Conservation (phyloP, 2,888 invertebrate genomes). For the Itoplectis maculator region DNA sequence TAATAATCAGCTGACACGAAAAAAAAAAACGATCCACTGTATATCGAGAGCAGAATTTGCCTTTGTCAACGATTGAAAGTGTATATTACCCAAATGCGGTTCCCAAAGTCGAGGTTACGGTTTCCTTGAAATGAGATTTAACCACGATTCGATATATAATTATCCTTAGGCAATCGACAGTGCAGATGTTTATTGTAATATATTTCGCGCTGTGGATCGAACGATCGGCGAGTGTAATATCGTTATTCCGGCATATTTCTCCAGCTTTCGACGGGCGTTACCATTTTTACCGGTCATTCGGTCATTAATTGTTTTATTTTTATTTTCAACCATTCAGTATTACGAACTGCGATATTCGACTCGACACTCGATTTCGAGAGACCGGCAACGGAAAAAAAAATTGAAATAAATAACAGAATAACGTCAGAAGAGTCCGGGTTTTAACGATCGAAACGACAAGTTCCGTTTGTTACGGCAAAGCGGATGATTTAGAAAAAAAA, state of each 20-base stretch:
- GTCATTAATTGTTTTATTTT: too few species aligned
- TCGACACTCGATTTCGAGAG: slow-evolving; percentile 47
- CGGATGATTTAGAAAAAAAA: slow-evolving; percentile 41
- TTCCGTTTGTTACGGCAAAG: slow-evolving; percentile 49
- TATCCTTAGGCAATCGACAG: slow-evolving; percentile 33
- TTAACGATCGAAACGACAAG: slow-evolving; percentile 44
- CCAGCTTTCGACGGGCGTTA: slow-evolving; percentile 17
- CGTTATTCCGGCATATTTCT: slow-evolving; percentile 29
- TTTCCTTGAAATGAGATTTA: slow-evolving; percentile 34
- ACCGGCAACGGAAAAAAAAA: slow-evolving; percentile 44
- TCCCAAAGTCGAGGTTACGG: slow-evolving; percentile 46
- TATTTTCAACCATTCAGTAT: slow-evolving; percentile 41
- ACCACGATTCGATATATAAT: slow-evolving; percentile 47
- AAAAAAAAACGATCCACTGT: slow-evolving; percentile 39
- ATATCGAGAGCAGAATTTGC: slow-evolving; percentile 59
- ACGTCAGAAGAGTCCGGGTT: slow-evolving; percentile 52
- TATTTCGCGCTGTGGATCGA: slow-evolving; percentile 45
- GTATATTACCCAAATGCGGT: slow-evolving; percentile 52
- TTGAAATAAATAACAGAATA: slow-evolving; percentile 38
- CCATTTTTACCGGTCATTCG: slow-evolving; percentile 2
- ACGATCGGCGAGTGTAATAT: slow-evolving; percentile 32
- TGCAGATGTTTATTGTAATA: slow-evolving; percentile 35
- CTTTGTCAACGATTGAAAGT: slow-evolving; percentile 65
- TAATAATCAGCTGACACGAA: slow-evolving; percentile 44
- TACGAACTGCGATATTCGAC: slow-evolving; percentile 52